Base-by-base conservation (phyloP, 2,797 vertebrate genomes). In the Cetoscarus ocellatus region DNA sequence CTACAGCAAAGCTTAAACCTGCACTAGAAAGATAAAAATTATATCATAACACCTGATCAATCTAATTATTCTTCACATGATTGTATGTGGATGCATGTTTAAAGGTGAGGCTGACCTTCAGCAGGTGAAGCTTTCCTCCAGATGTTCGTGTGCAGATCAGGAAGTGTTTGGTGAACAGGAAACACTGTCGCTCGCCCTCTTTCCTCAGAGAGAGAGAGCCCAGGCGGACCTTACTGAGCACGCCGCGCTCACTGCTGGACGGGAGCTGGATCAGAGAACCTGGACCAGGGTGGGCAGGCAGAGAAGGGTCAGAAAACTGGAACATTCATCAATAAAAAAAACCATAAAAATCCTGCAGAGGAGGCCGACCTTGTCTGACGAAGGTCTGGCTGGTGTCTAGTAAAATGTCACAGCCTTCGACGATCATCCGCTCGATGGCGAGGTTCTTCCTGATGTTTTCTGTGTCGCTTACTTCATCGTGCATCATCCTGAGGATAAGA, bases 391-490 rank as follows among this genome's bases (percentile, higher is more conserved):
- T 98, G 34, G 97, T 97, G 56, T 98, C 97, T 56, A 99, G 70
- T 77, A 99, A 85, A 74, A 99, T 97, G 91, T 99, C 97, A 57
- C 97, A 99, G 62, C 97, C 97, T 72, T 99, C 97, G 0, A 98
- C 97, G 9, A 99, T 99, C 88, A 96, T 98, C 88, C 97, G 92
- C 82, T 98, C 97, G 36, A 98, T 98, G 82, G 97, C 96, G 42
- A 98, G 94, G 70, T 98, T 99, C 92, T 99, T 98, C 43, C 97
- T 87, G 83, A 99, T 99, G 91, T 99, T 99, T 85, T 99, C 97
- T 0, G 97, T 99, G 92, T 98, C 97, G 0, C 97, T 99, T 65
- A 99, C 97, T 88, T 99, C 97, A 34, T 98, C 97, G 0, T 99
- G 97, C 96, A 99, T 98, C 84, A 98, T 95, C 91, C 97, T 98